phyloP scores from a whole-genome alignment of 1,140 invertebrate genomes.

The Cotesia vestalis region DNA sequence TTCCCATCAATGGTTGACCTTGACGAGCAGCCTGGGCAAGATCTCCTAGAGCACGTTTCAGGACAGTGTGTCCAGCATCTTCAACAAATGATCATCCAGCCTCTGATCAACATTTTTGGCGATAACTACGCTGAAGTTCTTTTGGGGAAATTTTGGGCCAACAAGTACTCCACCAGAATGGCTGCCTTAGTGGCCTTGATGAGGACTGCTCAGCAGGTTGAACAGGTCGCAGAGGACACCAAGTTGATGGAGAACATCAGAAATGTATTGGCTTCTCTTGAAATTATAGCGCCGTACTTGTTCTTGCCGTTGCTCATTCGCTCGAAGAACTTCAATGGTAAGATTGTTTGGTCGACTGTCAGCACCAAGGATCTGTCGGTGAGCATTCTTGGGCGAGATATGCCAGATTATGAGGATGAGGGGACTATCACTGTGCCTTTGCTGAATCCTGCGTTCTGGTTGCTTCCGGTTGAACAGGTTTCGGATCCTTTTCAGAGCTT shows the following conservation, averaged over 20 bases:
- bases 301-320: conserved; percentile 35
- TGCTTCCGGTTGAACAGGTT: conserved; percentile 19
- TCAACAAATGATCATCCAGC: conserved; percentile 26
- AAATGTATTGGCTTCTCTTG: conserved; percentile 15
- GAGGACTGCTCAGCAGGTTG: not conserved
- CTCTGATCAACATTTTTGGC: conserved; percentile 35
- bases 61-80: conserved; percentile 9
- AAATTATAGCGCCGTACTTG: conserved; percentile 35
- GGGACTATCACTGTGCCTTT: conserved; percentile 24
- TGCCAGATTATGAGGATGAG: conserved; percentile 9
- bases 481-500: conserved; percentile 27
- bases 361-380: conserved; percentile 2
- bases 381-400: conserved; percentile 2
- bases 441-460: conserved; percentile 30
- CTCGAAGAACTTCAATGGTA: conserved; percentile 16
- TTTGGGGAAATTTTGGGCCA: conserved; percentile 19
- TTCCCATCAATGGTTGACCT: conserved; percentile 32
- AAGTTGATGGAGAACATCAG: not conserved
- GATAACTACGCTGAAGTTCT: conserved; percentile 26
- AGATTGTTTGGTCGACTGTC: conserved; percentile 37
- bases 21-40: conserved; percentile 2
- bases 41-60: not conserved
- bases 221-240: not conserved
- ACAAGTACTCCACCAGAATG: conserved; percentile 25
- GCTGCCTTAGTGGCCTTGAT: conserved; percentile 29